A percentile compares a stretch with the other conserved stretches of the same genome.
phyloP scores from a whole-genome alignment of 2,888 invertebrate species.

The Metallyticus violacea region DNA sequence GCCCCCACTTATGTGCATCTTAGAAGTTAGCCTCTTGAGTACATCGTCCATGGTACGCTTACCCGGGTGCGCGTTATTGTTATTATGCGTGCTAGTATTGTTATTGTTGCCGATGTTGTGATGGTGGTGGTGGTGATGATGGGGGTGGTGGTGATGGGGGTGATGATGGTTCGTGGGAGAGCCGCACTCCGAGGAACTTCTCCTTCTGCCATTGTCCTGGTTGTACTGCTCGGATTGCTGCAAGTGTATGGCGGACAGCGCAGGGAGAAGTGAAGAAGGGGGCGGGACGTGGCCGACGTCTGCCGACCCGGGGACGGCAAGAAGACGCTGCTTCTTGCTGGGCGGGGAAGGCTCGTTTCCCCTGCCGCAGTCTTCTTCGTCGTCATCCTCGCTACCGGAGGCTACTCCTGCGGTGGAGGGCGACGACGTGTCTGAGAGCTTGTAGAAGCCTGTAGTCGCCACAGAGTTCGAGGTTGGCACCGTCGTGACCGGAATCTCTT shows the following conservation, averaged over 20 bases:
- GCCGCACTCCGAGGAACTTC: conserved; percentile 68
- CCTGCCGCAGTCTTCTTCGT: conserved; percentile 42
- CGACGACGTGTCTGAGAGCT: conserved; percentile 42
- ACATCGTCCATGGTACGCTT: conserved; percentile 91
- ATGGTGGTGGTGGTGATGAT: conserved; percentile 51
- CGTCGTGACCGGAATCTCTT: conserved; percentile 23
- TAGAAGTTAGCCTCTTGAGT: conserved; percentile 78
- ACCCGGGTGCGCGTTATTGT: conserved; percentile 54
- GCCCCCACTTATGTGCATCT: conserved; percentile 73
- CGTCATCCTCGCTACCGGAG: conserved; percentile 47
- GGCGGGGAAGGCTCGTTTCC: conserved; percentile 45
- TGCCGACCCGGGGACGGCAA: not conserved
- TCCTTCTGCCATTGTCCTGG: conserved; percentile 40
- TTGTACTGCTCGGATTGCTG: conserved; percentile 56
- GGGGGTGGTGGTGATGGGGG: conserved; percentile 41
- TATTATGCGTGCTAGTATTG: conserved; percentile 43
- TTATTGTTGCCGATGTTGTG: conserved; percentile 56
- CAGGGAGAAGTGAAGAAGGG: conserved; percentile 35
- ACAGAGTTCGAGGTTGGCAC: conserved; percentile 32
- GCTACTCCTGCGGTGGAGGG: conserved; percentile 46
- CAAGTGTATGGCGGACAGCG: conserved; percentile 44
- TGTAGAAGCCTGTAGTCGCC: conserved; percentile 24
- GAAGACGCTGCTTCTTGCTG: conserved; percentile 47
- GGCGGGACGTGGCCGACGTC: conserved; percentile 9
- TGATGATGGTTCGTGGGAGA: conserved; percentile 56